Conservation (phyloP, 1,140 invertebrate species). For the Capitella teleta region DNA sequence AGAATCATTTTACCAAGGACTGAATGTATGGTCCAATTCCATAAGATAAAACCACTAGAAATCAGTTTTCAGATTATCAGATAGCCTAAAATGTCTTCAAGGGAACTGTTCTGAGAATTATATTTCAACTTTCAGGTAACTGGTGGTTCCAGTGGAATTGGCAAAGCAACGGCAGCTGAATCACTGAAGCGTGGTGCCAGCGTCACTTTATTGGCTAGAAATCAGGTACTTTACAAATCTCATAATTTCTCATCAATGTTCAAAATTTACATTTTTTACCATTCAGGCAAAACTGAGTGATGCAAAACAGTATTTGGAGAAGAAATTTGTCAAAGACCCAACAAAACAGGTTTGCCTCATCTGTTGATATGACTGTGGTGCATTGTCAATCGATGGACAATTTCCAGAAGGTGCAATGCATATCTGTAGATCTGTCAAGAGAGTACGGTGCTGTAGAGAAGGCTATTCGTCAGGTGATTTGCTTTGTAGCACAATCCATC, state of each 20-base stretch:
- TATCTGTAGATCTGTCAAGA: slow-evolving; percentile 57
- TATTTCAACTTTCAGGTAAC: slow-evolving; percentile 56
- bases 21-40: no score
- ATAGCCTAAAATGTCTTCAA: no score
- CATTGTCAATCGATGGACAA: neutral
- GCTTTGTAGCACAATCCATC: slow-evolving; percentile 2
- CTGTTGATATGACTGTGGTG: neutral
- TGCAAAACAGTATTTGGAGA: neutral
- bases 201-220: slow-evolving; percentile 79
- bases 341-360: neutral
- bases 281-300: slow-evolving; percentile 4
- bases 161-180: slow-evolving; percentile 66
- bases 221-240: slow-evolving; percentile 41
- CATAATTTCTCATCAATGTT: neutral
- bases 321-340: neutral
- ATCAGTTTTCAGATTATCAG: no score
- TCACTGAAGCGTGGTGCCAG: slow-evolving; percentile 66
- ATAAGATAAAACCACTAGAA: no score
- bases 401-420: slow-evolving; percentile 19
- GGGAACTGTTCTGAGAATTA: no score
- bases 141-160: slow-evolving; percentile 92
- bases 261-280: slow-evolving; percentile 1
- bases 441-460: slow-evolving; percentile 50
- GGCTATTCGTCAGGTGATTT: slow-evolving; percentile 2
- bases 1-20: no score